phyloP scores from a whole-genome alignment of 2,888 invertebrate species.

The Eubasilissa splendida region DNA sequence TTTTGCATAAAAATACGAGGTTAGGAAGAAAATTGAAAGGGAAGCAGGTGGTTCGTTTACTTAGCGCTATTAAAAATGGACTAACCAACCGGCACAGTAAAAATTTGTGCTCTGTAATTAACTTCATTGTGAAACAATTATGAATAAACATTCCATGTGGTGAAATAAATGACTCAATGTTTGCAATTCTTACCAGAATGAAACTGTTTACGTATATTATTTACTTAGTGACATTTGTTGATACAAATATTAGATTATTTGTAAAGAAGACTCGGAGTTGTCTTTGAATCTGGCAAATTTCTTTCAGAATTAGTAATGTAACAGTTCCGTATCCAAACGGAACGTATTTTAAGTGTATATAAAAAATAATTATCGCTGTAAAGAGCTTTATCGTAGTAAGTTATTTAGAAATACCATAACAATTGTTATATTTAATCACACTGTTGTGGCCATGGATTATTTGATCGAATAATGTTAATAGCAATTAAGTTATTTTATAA shows the following conservation, averaged over 20 bases:
- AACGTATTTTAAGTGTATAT: constrained; percentile 6
- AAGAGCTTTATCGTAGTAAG: constrained; percentile 35
- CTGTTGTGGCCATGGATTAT: constrained; percentile 40
- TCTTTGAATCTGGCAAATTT: no score
- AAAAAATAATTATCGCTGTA: constrained; percentile 14
- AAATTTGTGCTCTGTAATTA: neutral
- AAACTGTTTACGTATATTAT: no score
- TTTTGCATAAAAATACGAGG: constrained; percentile 18
- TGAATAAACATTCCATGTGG: no score
- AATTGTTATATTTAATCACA: constrained; percentile 18
- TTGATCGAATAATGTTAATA: constrained; percentile 18
- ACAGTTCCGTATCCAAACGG: neutral
- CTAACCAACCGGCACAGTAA: neutral
- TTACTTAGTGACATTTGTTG: no score
- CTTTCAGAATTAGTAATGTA: neutral
- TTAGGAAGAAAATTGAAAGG: neutral
- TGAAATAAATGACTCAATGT: no score
- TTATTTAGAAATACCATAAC: constrained; percentile 34
- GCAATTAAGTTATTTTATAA: neutral
- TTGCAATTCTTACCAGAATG: no score
- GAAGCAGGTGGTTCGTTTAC: neutral
- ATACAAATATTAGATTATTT: no score
- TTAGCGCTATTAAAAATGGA: no score
- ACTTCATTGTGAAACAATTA: neutral
- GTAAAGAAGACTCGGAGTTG: no score